Conservation (phyloP, 2,113 vertebrate genomes). For the Scatophagus argus region DNA sequence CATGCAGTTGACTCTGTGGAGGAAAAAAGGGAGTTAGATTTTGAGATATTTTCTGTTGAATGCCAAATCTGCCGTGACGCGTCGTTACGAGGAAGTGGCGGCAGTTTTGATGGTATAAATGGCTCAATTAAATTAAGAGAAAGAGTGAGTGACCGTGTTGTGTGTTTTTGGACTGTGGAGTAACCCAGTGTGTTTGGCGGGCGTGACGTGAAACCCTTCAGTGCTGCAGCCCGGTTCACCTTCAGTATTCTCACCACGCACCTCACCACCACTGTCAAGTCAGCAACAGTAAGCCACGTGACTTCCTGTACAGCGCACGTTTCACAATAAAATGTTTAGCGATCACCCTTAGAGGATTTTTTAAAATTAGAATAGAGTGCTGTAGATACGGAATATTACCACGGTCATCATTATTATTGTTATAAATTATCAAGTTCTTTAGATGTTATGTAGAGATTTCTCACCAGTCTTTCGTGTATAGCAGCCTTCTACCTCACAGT, state of each 20-base stretch:
- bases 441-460: not conserved
- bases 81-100: slow-evolving; percentile 23
- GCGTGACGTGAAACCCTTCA: not conserved
- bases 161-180: not conserved
- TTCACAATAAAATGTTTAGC: slow-evolving; percentile 29
- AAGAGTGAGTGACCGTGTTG: not conserved
- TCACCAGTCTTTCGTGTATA: not conserved
- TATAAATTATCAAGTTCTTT: no score
- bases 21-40: no score
- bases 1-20: not conserved
- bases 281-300: rapidly evolving
- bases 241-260: slow-evolving; percentile 55
- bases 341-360: rapidly evolving
- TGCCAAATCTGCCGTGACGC: not conserved
- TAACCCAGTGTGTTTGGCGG: not conserved
- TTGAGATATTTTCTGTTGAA: not conserved
- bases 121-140: slow-evolving; percentile 6
- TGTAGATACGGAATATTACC: no score
- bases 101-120: slow-evolving; percentile 4
- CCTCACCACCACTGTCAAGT: slow-evolving; percentile 21
- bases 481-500: no score
- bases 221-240: slow-evolving; percentile 33
- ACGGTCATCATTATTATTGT: no score
- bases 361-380: no score
- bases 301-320: slow-evolving; percentile 21